These are phyloP conservation scores for Galendromus occidentalis DNA, from an alignment of 1,140 invertebrate species.

Conservation along the genomic window DNA sequence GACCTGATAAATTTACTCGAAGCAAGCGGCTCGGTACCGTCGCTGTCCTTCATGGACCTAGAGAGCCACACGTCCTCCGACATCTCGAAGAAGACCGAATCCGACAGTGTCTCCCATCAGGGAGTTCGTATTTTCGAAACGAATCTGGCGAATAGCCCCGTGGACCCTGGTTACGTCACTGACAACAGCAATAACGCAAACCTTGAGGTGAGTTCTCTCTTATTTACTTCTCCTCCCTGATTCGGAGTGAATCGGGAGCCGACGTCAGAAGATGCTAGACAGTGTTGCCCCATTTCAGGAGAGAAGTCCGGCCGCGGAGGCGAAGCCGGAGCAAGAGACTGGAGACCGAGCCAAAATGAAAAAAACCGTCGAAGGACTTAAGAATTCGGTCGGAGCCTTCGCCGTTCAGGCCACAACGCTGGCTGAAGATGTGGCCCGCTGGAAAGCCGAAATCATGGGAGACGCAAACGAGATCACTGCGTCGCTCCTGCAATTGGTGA, in stretches of 20 bases:
- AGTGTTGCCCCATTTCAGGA: no score
- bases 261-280: no score
- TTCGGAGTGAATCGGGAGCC: no score
- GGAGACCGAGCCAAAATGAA: neutral
- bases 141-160: neutral
- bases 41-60: neutral
- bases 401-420: neutral
- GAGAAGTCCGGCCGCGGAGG: no score
- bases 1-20: neutral
- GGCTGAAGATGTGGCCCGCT: neutral
- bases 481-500: neutral
- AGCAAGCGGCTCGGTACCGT: neutral
- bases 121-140: neutral
- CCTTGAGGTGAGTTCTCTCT: neutral
- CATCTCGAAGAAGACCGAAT: slow-evolving; percentile 9
- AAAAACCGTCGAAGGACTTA: neutral
- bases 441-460: neutral
- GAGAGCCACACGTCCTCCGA: slow-evolving; percentile 2
- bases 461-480: neutral
- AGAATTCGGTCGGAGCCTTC: neutral
- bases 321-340: no score
- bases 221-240: no score
- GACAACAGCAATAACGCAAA: slow-evolving; percentile 1
- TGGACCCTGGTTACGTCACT: neutral
- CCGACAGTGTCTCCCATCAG: neutral